Conservation (phyloP, 2,113 vertebrate species). For the Saimiri boliviensis region DNA sequence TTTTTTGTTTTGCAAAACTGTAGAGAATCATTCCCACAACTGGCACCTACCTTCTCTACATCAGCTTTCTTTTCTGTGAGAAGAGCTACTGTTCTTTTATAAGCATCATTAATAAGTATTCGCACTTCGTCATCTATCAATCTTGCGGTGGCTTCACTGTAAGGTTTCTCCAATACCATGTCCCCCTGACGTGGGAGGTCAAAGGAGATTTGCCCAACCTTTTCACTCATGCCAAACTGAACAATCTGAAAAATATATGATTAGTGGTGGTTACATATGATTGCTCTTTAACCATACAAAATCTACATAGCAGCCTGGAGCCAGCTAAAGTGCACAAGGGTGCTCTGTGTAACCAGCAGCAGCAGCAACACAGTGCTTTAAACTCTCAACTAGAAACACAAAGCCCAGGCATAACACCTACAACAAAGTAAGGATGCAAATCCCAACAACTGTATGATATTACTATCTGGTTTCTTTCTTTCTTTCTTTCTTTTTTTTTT, state of each 20-base stretch:
- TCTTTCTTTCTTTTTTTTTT: too few species aligned
- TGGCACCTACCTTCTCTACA: constrained; percentile 92
- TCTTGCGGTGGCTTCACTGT: constrained; percentile 96
- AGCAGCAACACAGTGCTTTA: not conserved
- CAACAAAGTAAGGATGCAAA: not conserved
- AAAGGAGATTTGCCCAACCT: constrained; percentile 98
- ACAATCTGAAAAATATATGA: constrained; percentile 88
- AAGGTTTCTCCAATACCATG: constrained; percentile 97
- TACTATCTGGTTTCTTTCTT: too few species aligned
- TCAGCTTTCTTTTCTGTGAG: constrained; percentile 91
- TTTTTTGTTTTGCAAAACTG: not conserved
- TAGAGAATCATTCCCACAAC: not conserved
- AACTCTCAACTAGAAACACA: not conserved
- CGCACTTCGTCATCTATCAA: constrained; percentile 96
- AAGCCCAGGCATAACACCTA: not conserved
- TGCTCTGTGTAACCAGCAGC: rapidly evolving
- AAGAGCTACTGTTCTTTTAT: constrained; percentile 89
- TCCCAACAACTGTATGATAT: not conserved
- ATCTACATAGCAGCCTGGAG: not conserved
- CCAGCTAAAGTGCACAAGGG: not conserved
- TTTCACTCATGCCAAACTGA: constrained; percentile 98
- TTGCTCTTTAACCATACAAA: not conserved
- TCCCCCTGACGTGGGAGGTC: constrained; percentile 97
- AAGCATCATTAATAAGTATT: constrained; percentile 89
- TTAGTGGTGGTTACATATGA: not conserved